Evolutionary conservation across 2,888 invertebrate species (phyloP).

Genomic region (Mantis religiosa): DNA sequence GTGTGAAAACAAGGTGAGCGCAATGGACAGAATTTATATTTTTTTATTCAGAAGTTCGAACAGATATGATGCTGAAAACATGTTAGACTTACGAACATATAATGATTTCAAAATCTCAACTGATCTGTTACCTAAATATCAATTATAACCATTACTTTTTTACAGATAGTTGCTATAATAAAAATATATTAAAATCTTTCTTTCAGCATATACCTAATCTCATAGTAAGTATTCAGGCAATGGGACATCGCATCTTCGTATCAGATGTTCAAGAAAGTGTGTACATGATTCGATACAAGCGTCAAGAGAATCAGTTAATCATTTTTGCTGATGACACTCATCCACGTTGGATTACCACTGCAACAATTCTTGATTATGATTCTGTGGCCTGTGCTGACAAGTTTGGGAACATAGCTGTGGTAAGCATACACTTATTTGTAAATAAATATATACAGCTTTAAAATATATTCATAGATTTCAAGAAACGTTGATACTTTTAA

Average conservation of each 20-base stretch:
- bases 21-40: background rate
- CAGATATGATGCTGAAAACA: background rate
- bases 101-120: background rate
- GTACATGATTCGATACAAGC: constrained; percentile 90
- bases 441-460: too few species aligned
- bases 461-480: too few species aligned
- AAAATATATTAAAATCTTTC: background rate
- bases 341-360: constrained; percentile 93
- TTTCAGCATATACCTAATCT: constrained; percentile 89
- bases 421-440: constrained; percentile 46
- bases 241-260: constrained; percentile 91
- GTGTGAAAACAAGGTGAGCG: constrained; percentile 84
- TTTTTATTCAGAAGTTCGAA: too few species aligned
- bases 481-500: too few species aligned
- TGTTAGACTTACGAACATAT: constrained; percentile 14
- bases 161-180: too few species aligned
- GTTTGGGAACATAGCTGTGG: constrained; percentile 92
- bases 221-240: constrained; percentile 87
- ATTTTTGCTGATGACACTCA: constrained; percentile 98
- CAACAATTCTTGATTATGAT: constrained; percentile 90
- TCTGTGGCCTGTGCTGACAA: constrained; percentile 96
- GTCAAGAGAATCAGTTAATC: constrained; percentile 93
- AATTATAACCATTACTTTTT: background rate
- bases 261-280: constrained; percentile 96
- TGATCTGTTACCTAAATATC: background rate